Base-by-base conservation (phyloP, 2,888 invertebrate genomes). In the Andrena flavipes region DNA sequence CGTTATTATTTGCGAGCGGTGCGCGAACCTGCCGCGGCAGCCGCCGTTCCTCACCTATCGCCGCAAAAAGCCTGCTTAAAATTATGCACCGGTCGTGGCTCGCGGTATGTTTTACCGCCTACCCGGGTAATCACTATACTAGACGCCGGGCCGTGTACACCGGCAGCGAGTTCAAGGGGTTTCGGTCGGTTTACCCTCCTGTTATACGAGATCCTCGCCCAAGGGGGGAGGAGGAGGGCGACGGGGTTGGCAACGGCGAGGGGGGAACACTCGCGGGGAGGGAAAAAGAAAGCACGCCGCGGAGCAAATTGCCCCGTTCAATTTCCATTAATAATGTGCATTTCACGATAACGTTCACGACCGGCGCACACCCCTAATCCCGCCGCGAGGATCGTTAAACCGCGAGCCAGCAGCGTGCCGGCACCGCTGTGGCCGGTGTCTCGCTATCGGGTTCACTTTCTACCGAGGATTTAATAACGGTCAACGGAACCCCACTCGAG, bases 391-490 rank as follows among this genome's bases (percentile, higher is more conserved):
- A 70, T 81, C 77, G 71, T 85, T 86, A 85, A 82, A 83, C 35
- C 59, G 72, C 56, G 71, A 78, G 63, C 62, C 29, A 59, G 54
- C 68, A 20, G 70, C 65, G 69, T 67, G 73, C 48, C 76, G 48
- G 70, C 59, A 56, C 13, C 64, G 75, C 56, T 60, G 80, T n/a
- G 82, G 78, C 76, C 82, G 85, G 82, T 85, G 82, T 76, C 63
- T 76, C 76, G 73, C 65, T 84, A 86, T 86, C 86, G 80, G 42
- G 67, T 84, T 80, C 84, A 76, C 85, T 86, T 86, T 86, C 85
- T 76, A 80, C 60, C 62, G 67, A 71, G 84, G 64, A 86, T 84
- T 86, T 86, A 86, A 86, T 86, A 86, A 86, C 86, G 80, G 86
- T 82, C 80, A 86, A 59, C 73, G 60, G 70, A 49, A 59, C 54